Evolutionary conservation across 1,140 invertebrate species (phyloP).

Genomic region (Elymnias hypermnestra): DNA sequence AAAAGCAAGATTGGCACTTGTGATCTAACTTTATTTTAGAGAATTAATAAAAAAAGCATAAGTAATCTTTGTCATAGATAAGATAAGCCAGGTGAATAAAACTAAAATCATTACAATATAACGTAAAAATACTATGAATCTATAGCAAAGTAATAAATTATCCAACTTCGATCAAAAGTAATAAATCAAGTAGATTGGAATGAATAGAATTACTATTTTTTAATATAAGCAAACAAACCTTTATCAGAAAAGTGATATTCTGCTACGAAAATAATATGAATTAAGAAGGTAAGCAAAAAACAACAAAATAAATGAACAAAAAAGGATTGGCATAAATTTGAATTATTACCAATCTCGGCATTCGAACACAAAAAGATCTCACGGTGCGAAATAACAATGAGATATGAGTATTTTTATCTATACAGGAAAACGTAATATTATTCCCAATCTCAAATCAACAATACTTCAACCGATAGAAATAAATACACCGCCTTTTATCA

Average conservation of each 20-base stretch:
- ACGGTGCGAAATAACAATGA: slow-evolving; percentile 42
- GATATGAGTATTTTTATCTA: slow-evolving; percentile 31
- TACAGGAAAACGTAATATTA: slow-evolving; percentile 55
- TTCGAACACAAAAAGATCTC: slow-evolving; percentile 35
- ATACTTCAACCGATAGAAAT: slow-evolving; percentile 48
- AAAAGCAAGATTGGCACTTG: too few relatives aligned
- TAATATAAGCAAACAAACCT: slow-evolving; percentile 1
- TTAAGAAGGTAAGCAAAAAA: slow-evolving; percentile 9
- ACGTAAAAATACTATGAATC: background rate
- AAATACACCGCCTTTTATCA: slow-evolving; percentile 51
- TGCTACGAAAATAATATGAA: slow-evolving; percentile 9
- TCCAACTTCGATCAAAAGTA: background rate
- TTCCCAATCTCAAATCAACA: slow-evolving; percentile 47
- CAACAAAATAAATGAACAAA: slow-evolving; percentile 17
- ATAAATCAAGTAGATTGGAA: slow-evolving; percentile 3
- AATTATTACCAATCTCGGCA: slow-evolving; percentile 19
- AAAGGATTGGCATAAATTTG: slow-evolving; percentile 23
- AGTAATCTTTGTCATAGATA: too few relatives aligned
- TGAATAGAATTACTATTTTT: background rate
- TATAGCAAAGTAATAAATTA: slow-evolving; percentile 1
- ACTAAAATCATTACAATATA: too few relatives aligned
- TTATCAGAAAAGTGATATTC: slow-evolving; percentile 11
- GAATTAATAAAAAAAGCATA: too few relatives aligned
- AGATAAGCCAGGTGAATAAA: too few relatives aligned
- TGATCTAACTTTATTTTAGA: too few relatives aligned